Evolutionary conservation across 2,797 vertebrate species (phyloP).

Genomic region (Rhinogobio ventralis): DNA sequence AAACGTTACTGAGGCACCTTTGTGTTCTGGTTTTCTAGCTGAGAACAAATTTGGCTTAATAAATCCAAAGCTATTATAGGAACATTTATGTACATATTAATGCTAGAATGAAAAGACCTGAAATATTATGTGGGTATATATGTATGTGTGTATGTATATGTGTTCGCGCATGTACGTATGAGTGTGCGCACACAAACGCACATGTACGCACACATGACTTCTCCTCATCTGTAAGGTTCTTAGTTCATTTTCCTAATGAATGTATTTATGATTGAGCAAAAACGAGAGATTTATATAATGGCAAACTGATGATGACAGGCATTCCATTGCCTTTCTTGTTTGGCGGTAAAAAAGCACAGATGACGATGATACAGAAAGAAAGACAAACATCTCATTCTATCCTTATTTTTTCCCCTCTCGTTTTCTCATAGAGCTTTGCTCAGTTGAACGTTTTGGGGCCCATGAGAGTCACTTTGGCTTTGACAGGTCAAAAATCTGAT

Average conservation of each 20-base stretch:
- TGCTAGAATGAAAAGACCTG: constrained; percentile 80
- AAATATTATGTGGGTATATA: constrained; percentile 82
- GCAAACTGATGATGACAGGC: constrained; percentile 81
- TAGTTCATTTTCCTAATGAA: constrained; percentile 87
- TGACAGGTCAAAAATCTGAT: not conserved
- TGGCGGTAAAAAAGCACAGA: constrained; percentile 70
- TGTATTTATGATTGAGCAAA: constrained; percentile 90
- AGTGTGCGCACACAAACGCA: constrained; percentile 64
- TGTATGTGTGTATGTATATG: constrained; percentile 79
- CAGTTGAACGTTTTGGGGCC: constrained; percentile 16
- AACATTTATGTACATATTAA: constrained; percentile 93
- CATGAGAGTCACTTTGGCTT: constrained; percentile 42
- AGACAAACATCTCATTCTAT: constrained; percentile 83
- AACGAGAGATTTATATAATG: constrained; percentile 70
- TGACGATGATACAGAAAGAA: constrained; percentile 69
- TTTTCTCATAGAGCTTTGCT: constrained; percentile 52
- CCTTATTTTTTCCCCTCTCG: constrained; percentile 64
- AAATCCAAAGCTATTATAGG: constrained; percentile 77
- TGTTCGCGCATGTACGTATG: constrained; percentile 63
- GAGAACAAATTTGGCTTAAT: constrained; percentile 75
- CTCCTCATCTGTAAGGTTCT: constrained; percentile 76
- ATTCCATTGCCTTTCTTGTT: constrained; percentile 85
- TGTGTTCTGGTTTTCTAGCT: constrained; percentile 78
- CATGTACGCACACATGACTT: constrained; percentile 70
- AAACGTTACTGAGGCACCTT: constrained; percentile 90